A percentile compares a stretch with the other conserved stretches of the same genome.
These are phyloP conservation scores for Leptodactylus fuscus DNA, from an alignment of 2,113 vertebrate species.

Conservation along the genomic window DNA sequence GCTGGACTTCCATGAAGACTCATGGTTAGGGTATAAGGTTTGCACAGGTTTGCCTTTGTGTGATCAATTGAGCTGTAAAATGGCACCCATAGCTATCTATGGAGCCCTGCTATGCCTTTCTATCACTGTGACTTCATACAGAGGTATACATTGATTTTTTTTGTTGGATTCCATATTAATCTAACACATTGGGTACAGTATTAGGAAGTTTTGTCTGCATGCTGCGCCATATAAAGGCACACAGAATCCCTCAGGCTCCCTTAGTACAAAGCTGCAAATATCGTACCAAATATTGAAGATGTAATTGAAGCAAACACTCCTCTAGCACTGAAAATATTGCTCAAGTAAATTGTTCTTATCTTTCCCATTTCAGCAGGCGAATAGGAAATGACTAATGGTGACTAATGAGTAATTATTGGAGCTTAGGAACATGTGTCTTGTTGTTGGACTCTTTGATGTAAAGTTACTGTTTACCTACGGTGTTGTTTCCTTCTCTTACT, in stretches of 20 bases:
- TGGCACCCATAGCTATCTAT: neutral
- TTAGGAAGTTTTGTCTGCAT: too few relatives aligned
- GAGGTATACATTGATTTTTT: neutral
- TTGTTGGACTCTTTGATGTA: slow-evolving; percentile 42
- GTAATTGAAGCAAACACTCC: too few relatives aligned
- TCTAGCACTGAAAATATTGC: neutral
- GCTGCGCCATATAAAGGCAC: too few relatives aligned
- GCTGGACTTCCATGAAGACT: too few relatives aligned
- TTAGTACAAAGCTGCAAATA: too few relatives aligned
- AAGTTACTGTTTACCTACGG: slow-evolving; percentile 37
- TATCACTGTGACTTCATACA: neutral
- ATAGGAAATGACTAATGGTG: slow-evolving; percentile 54
- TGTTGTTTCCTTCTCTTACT: slow-evolving; percentile 27
- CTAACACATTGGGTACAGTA: too few relatives aligned
- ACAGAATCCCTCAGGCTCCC: too few relatives aligned
- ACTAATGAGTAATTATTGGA: slow-evolving; percentile 8
- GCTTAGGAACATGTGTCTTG: neutral
- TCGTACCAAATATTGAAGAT: neutral
- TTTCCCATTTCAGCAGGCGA: slow-evolving; percentile 18
- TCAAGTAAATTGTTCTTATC: slow-evolving; percentile 45
- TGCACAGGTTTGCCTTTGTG: too few relatives aligned
- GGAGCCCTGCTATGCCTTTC: neutral
- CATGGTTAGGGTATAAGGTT: too few relatives aligned
- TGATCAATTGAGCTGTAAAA: neutral
- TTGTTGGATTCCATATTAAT: neutral